Conservation (phyloP, 1,140 invertebrate species). For the Heliothis subflexa region DNA sequence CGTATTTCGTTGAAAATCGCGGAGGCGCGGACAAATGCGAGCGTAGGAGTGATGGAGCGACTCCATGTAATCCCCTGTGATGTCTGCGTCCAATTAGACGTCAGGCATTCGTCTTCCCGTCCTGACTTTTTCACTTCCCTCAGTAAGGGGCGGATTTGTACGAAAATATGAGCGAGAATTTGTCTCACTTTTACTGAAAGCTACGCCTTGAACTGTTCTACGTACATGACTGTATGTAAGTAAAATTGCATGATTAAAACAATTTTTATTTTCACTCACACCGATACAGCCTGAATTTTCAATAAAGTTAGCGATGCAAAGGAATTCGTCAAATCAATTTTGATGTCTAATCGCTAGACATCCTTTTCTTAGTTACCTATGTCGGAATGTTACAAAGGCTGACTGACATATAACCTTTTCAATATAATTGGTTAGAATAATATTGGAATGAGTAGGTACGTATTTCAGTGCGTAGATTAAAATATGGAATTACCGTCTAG, state of each 20-base stretch:
- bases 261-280: too few species aligned
- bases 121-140: constrained; percentile 58
- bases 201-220: not conserved
- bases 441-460: too few species aligned
- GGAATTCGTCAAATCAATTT: not conserved
- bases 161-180: constrained; percentile 65
- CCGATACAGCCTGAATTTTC: not conserved
- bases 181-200: constrained; percentile 56
- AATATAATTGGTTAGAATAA: not conserved
- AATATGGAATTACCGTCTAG: too few species aligned
- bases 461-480: too few species aligned
- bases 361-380: too few species aligned
- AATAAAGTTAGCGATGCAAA: not conserved
- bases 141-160: constrained; percentile 48
- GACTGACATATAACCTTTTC: not conserved
- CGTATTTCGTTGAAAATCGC: constrained; percentile 12
- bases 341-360: not conserved
- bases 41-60: constrained; percentile 72
- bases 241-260: not conserved
- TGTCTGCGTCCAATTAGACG: constrained; percentile 79
- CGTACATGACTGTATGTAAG: not conserved
- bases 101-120: constrained; percentile 78
- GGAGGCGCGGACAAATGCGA: constrained; percentile 74
- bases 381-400: not conserved
- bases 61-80: constrained; percentile 74